A percentile compares a stretch with the other conserved stretches of the same genome.
Conservation (phyloP, 2,888 invertebrate genomes). For the Timema podura region DNA sequence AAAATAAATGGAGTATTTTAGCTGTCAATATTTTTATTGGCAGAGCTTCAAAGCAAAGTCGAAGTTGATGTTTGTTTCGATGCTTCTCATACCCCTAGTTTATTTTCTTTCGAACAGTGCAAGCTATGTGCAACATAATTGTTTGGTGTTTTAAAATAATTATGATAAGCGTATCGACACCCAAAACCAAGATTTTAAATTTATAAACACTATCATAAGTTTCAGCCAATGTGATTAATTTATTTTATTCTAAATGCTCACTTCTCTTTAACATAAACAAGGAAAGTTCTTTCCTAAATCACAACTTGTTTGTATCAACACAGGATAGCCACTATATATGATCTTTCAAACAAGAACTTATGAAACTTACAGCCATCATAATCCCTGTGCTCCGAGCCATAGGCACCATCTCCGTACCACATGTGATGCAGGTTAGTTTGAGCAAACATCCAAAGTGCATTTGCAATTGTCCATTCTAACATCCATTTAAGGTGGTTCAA, state of each 20-base stretch:
- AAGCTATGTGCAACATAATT: neutral
- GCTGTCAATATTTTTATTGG: too few relatives aligned
- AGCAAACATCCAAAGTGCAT: constrained; percentile 35
- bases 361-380: neutral
- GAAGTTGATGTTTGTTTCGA: too few relatives aligned
- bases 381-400: constrained; percentile 25
- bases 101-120: neutral
- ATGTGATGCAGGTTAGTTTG: constrained; percentile 35
- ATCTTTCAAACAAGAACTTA: too few relatives aligned
- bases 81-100: too few relatives aligned
- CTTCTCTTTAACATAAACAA: neutral
- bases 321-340: too few relatives aligned
- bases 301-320: neutral
- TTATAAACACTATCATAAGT: too few relatives aligned
- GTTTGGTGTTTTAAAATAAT: constrained; percentile 6
- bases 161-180: neutral
- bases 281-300: neutral
- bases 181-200: too few relatives aligned
- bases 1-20: too few relatives aligned
- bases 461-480: constrained; percentile 35
- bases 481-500: constrained; percentile 34
- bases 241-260: neutral
- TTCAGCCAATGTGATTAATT: too few relatives aligned
- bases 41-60: too few relatives aligned
- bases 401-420: constrained; percentile 28